Evolutionary conservation across 2,888 invertebrate genomes (phyloP), one percentile per base, ranked within the genome.

Genomic region (Beris chalybata): DNA sequence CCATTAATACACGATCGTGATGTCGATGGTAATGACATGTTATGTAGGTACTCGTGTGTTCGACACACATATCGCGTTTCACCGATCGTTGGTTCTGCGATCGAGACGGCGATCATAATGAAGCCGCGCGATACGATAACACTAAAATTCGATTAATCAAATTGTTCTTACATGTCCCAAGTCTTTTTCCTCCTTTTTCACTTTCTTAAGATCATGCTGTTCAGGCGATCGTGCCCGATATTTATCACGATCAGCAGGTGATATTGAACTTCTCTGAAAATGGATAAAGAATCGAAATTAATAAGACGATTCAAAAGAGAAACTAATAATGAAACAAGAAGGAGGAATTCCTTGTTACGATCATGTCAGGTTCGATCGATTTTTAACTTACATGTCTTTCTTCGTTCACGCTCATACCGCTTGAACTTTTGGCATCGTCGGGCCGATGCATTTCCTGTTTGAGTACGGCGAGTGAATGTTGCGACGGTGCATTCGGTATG

Each of bases 121-220:
- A 48, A 48, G 48, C 48, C 48, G 48, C 48, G 31, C 11, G 29
- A 15, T 32, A 31, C 29, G 29, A 22, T 32, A 43, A 44, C 43
- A 58, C 47, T 22, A 58, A 58, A 48, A 43, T 50, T 47, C 30
- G 29, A 61, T 52, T 38, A 52, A 50, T 48, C 47, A 59, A 31
- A 32, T 59, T 59, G 15, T 50, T 87, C 89, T 85, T 83, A 91
- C 90, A 81, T 91, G 91, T 67, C 90, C 90, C 81, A 89, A 84
- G 76, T 89, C 89, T 81, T 92, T 92, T 75, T 92, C 92, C 79
- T 92, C 92, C 80, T 92, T 91, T 81, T 91, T 89, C 73, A 90
- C 82, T 77, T 89, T 89, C 76, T 88, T 85, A 71, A 85, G 83
- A 64, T 83, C 83, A 71, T 86, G 86, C 6, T 89, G 86, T 74